Evolutionary conservation across 2,888 invertebrate species (phyloP).

Genomic region (Pogonocherus hispidulus): DNA sequence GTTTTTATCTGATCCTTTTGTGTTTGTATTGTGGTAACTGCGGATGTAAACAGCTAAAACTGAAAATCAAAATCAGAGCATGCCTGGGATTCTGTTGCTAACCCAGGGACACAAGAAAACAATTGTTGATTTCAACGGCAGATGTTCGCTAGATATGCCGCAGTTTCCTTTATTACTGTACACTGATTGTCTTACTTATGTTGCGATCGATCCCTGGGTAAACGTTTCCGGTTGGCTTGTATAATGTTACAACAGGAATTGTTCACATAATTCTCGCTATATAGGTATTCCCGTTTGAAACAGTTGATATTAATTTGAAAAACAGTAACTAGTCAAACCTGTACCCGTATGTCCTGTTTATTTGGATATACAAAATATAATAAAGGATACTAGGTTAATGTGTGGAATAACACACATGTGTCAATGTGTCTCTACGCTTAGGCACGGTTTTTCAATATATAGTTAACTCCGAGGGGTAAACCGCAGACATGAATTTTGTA

Average conservation of each 20-base stretch:
- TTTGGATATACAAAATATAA: too few relatives aligned
- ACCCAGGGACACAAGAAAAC: slow-evolving; percentile 41
- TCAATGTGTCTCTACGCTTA: too few relatives aligned
- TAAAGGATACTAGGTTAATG: too few relatives aligned
- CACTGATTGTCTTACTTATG: slow-evolving; percentile 23
- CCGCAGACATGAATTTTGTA: too few relatives aligned
- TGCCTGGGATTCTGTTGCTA: slow-evolving; percentile 27
- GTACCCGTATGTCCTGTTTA: too few relatives aligned
- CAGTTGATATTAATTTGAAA: too few relatives aligned
- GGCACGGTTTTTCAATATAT: too few relatives aligned
- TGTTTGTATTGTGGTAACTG: slow-evolving; percentile 32
- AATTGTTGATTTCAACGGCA: slow-evolving; percentile 47
- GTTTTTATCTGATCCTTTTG: slow-evolving; percentile 34
- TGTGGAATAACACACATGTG: too few relatives aligned
- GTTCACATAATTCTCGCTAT: neutral
- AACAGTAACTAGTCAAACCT: too few relatives aligned
- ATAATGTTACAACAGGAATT: neutral
- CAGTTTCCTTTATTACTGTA: slow-evolving; percentile 22
- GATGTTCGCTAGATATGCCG: slow-evolving; percentile 28
- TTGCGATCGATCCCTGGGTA: slow-evolving; percentile 16
- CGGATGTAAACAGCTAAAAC: slow-evolving; percentile 35
- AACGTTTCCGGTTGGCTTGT: neutral
- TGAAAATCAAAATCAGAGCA: slow-evolving; percentile 40
- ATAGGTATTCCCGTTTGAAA: too few relatives aligned
- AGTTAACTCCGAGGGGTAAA: too few relatives aligned